Percentiles rank a stretch among this genome's conserved stretches.
Conservation (phyloP, 2,797 vertebrate genomes). For the Antrozous pallidus region DNA sequence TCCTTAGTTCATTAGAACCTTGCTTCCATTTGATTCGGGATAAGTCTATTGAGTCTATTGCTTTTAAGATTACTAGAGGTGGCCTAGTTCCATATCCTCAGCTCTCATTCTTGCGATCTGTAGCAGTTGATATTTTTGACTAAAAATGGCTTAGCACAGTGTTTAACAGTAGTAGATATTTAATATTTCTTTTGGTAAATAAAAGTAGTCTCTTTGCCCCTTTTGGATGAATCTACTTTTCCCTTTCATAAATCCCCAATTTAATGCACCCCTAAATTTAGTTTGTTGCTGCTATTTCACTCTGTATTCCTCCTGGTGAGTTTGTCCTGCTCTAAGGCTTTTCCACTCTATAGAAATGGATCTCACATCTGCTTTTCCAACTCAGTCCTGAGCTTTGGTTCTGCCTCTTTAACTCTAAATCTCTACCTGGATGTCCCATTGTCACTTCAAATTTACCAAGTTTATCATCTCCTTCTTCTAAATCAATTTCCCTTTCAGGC, state of each 20-base stretch:
- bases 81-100: background rate
- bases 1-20: background rate
- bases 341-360: background rate
- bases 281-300: background rate
- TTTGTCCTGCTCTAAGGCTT: background rate
- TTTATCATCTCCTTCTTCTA: background rate
- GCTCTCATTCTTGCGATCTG: background rate
- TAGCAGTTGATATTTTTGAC: background rate
- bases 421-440: background rate
- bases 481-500: background rate
- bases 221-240: background rate
- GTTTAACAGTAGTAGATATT: background rate
- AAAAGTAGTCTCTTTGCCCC: background rate
- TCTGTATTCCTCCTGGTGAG: background rate
- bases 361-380: background rate
- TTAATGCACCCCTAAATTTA: background rate
- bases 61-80: constrained; percentile 4
- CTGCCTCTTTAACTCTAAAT: background rate
- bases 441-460: background rate
- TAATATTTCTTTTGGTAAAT: constrained; percentile 21
- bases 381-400: constrained; percentile 8
- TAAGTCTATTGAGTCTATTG: background rate
- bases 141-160: background rate
- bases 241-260: background rate
- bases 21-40: constrained; percentile 26